Evolutionary conservation across 2,888 invertebrate genomes (phyloP), one percentile per base, ranked within the genome.

Genomic region (Andricus quercusramuli): DNA sequence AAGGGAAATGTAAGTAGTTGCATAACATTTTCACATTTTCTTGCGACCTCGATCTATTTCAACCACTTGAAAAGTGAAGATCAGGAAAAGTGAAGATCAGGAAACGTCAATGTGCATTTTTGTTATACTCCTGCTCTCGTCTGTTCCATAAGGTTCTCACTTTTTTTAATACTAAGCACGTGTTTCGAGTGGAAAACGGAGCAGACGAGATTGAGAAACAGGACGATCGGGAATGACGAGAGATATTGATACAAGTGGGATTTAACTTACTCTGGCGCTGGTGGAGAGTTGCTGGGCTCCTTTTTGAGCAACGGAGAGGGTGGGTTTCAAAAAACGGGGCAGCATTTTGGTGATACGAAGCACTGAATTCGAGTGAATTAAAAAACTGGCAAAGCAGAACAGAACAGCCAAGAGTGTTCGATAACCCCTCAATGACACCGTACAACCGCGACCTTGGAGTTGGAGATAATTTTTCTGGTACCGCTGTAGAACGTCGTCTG

Each of bases 201-300:
- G 74, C 74, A 56, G 64, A 37, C 32, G 22, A 32, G 74, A 74
- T 59, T 59, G 47, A 59, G 59, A 59, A 59, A 5, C 17, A 64
- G 15, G 25, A 25, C 29, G 64, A 29, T 29, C 25, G 64, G 15
- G 64, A 64, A 29, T 64, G 8, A 64, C 29, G 6, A 29, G 5
- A 62, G n/a, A 62, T 13, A 25, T 29, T 56, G n/a, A 74, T 20
- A 44, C 29, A 74, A 37, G 15, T 32, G n/a, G 51, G 56, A 74
- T 56, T 70, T 77, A 9, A 80, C 88, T 88, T 77, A 92, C 92
- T 86, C 87, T 90, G 44, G 89, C 81, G 51, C 89, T 90, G n/a
- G 91, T 92, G 20, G 92, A 92, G 22, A 92, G 80, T 76, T 89
- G 89, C 79, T 91, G 91, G 6, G 88, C 90, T 82, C 91, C 90